phyloP scores from a whole-genome alignment of 2,888 invertebrate genomes.

The Xylocampa areola region DNA sequence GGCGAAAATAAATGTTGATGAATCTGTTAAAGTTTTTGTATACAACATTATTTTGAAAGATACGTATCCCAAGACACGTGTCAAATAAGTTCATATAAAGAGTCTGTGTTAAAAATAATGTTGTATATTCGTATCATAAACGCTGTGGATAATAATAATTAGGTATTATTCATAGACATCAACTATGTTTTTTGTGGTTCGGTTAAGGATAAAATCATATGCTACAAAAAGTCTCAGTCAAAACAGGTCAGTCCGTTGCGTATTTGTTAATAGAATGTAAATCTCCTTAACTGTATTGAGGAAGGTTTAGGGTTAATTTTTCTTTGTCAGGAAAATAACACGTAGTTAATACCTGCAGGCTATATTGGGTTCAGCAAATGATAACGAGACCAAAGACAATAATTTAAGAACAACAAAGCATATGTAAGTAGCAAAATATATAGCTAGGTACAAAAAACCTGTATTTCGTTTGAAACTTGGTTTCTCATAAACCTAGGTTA shows the following conservation, averaged over 20 bases:
- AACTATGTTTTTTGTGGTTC: slow-evolving; percentile 24
- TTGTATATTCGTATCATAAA: no score
- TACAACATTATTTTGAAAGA: no score
- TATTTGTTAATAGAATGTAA: slow-evolving; percentile 17
- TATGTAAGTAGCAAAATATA: neutral
- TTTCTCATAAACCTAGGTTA: no score
- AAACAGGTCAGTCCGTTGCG: slow-evolving; percentile 3
- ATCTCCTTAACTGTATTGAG: slow-evolving; percentile 9
- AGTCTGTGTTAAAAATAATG: no score
- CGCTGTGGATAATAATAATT: no score
- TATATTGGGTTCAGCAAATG: slow-evolving; percentile 4
- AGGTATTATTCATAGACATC: slow-evolving; percentile 16
- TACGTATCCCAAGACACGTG: no score
- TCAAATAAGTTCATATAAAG: no score
- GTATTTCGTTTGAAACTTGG: no score
- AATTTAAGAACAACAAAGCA: slow-evolving; percentile 4
- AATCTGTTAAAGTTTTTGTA: neutral
- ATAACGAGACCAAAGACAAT: slow-evolving; percentile 20
- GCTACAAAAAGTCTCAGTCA: slow-evolving; percentile 24
- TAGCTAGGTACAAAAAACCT: neutral
- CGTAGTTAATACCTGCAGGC: slow-evolving; percentile 19
- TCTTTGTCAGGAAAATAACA: slow-evolving; percentile 1
- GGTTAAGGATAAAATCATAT: slow-evolving; percentile 36
- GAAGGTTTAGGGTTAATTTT: slow-evolving; percentile 20
- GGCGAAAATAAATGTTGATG: neutral